These are phyloP conservation scores for Sarcoramphus papa DNA, from an alignment of 2,797 vertebrate genomes.

Conservation along the genomic window DNA sequence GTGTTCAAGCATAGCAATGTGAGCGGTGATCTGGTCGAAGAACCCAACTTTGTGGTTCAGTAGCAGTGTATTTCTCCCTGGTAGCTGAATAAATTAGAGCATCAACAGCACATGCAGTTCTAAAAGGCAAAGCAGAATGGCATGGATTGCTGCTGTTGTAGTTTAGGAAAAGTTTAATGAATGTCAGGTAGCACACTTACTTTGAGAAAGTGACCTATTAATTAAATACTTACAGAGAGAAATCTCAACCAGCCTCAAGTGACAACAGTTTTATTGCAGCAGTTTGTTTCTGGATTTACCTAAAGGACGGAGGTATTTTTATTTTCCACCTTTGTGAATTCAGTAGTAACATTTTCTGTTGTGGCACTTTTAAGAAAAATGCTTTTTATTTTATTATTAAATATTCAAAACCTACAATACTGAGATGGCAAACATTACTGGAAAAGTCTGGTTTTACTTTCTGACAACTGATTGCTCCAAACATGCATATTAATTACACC, in stretches of 20 bases:
- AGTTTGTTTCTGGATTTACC: background rate
- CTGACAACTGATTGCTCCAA: background rate
- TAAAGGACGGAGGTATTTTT: background rate
- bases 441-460: background rate
- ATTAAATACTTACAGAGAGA: background rate
- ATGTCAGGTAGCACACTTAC: background rate
- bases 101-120: background rate
- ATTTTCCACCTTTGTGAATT: background rate
- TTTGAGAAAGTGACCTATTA: background rate
- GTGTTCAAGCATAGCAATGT: background rate
- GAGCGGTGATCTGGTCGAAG: background rate
- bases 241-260: background rate
- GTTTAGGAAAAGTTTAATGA: background rate
- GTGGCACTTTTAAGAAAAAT: background rate
- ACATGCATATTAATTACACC: background rate
- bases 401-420: background rate
- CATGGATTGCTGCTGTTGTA: background rate
- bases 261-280: background rate
- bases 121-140: background rate
- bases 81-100: background rate
- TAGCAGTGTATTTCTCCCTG: background rate
- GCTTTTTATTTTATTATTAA: background rate
- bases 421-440: background rate
- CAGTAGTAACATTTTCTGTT: background rate
- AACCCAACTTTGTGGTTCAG: background rate